phyloP scores from a whole-genome alignment of 2,113 vertebrate genomes.

The Ceyx melanurus region DNA sequence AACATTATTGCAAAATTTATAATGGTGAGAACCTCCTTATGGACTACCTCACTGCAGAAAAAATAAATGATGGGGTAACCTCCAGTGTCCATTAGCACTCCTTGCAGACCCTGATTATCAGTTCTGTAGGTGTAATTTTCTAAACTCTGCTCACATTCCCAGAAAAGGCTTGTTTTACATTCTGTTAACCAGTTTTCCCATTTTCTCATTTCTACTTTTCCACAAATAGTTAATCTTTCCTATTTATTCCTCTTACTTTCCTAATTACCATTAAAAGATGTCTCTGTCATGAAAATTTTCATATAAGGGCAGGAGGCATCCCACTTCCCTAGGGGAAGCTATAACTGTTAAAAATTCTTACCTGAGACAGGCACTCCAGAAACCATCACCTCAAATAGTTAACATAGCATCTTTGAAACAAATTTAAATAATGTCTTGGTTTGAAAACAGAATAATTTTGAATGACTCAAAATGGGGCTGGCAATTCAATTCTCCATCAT shows the following conservation, averaged over 20 bases:
- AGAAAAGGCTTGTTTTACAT: neutral
- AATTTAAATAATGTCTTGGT: neutral
- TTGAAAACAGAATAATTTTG: neutral
- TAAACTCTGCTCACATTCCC: neutral
- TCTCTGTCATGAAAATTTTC: neutral
- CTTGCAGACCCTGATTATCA: neutral
- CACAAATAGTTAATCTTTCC: neutral
- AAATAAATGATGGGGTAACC: neutral
- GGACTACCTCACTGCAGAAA: neutral
- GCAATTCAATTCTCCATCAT: neutral
- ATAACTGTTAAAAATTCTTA: neutral
- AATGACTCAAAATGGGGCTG: neutral
- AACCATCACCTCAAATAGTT: neutral
- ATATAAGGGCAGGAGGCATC: neutral
- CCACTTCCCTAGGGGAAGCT: neutral
- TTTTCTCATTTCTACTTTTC: neutral
- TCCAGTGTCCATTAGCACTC: neutral
- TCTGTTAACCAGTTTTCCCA: neutral
- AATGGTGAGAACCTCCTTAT: neutral
- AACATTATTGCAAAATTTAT: neutral
- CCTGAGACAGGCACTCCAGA: neutral
- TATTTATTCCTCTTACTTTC: slow-evolving; percentile 10
- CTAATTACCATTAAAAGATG: slow-evolving; percentile 41
- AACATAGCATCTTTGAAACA: neutral
- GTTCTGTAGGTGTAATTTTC: neutral